Evolutionary conservation across 2,797 vertebrate genomes (phyloP), one percentile per base, ranked within the genome.

Genomic region (Syngnathus rostellatus): DNA sequence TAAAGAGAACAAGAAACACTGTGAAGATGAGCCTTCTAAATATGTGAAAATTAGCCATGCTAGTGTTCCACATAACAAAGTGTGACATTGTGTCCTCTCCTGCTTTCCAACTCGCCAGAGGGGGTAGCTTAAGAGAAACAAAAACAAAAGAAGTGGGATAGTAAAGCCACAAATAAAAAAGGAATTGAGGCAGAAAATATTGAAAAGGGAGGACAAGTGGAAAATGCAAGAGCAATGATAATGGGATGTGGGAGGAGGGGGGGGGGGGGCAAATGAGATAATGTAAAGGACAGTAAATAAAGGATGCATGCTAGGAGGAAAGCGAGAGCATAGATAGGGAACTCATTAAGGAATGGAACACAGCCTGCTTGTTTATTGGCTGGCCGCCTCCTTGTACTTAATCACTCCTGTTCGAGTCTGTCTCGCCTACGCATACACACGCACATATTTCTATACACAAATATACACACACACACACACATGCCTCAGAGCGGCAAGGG

Each of bases 271-370:
- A 69, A 77, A 63, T 43, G 76, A 70, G 66, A 79, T 74, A 76
- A 82, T 78, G 75, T 79, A 75, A 75, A 75, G 72, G 72, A 73
- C 70, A 67, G 74, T 71, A 81, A 81, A 79, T 76, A 80, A 79
- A 83, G 76, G 72, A 81, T 74, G 77, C 73, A 73, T 63, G 55
- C 70, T 73, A 73, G 81, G 69, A 83, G 77, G 71, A 73, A 75
- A 79, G 70, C 68, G 75, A 11, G 74, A 67, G 66, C 23, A 39
- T 77, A 86, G 83, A 87, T 83, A 78, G 50, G 63, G 74, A 75
- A 70, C 72, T 87, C 84, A 85, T 89, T 88, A 86, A 81, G 83
- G 60, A 79, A 83, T 81, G 74, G 79, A 83, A 83, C 76, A 73
- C 69, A 77, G 77, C 79, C 77, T 76, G 74, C 61, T 77, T 86